Percentiles rank a stretch among this genome's conserved stretches.
Evolutionary conservation across 2,797 vertebrate genomes (phyloP).

Genomic region (Lithobates sylvaticus): DNA sequence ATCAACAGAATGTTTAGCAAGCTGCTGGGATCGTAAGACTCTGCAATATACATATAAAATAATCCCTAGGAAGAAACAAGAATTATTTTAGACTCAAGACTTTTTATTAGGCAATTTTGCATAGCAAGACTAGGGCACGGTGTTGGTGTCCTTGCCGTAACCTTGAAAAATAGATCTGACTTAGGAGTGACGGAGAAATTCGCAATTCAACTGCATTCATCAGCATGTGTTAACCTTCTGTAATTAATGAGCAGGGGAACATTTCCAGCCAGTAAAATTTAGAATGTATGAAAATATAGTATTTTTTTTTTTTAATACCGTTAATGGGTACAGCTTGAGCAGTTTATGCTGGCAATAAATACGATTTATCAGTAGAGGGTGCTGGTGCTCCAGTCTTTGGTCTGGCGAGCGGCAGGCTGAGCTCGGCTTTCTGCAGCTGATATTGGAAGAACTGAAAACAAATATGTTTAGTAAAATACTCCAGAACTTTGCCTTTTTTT

Average conservation of each 20-base stretch:
- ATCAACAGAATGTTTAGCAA: too few species aligned
- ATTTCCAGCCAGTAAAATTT: not conserved
- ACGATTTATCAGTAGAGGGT: conserved; percentile 42
- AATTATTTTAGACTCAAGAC: not conserved
- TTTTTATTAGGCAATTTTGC: conserved; percentile 17
- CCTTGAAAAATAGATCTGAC: conserved; percentile 39
- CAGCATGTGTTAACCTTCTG: not conserved
- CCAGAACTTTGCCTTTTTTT: not conserved
- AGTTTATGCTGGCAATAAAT: conserved; percentile 12
- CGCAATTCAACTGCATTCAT: not conserved
- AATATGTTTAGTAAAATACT: not conserved
- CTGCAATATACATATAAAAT: not conserved
- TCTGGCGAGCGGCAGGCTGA: not conserved
- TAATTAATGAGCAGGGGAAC: not conserved
- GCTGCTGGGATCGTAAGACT: too few species aligned
- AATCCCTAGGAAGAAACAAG: not conserved
- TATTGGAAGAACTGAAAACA: not conserved
- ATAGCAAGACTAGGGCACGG: not conserved
- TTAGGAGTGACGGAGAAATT: not conserved
- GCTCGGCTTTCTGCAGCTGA: not conserved
- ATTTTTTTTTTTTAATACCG: not conserved
- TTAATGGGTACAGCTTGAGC: not conserved
- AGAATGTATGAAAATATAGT: conserved; percentile 14
- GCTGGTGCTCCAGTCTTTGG: conserved; percentile 31
- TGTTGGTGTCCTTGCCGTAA: conserved; percentile 56